Evolutionary conservation across 2,888 invertebrate species (phyloP).

Genomic region (Galerucella nymphaeae): DNA sequence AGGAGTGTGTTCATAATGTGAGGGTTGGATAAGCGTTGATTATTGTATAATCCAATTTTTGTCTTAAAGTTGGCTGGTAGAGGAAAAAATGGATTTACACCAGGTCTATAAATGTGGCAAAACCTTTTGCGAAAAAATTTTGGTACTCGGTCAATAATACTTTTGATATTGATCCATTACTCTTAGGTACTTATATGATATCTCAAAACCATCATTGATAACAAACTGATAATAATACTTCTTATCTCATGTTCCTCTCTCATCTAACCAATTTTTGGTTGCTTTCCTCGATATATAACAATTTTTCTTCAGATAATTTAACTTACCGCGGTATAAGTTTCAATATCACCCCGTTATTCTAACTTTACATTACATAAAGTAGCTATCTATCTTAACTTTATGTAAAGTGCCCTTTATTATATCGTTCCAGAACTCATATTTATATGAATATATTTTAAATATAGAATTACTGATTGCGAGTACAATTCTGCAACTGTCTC

Average conservation of each 20-base stretch:
- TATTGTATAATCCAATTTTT: too few species aligned
- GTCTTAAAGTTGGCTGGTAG: too few species aligned
- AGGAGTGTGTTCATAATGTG: too few species aligned
- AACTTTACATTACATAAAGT: neutral
- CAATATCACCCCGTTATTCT: neutral
- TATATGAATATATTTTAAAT: neutral
- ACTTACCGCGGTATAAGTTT: too few species aligned
- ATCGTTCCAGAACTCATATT: neutral
- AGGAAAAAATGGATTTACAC: too few species aligned
- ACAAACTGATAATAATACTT: neutral
- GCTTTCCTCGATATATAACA: too few species aligned
- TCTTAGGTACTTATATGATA: neutral
- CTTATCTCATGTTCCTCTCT: too few species aligned
- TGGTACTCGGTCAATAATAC: neutral
- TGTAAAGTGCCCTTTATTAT: neutral
- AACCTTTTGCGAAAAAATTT: too few species aligned
- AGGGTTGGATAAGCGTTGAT: too few species aligned
- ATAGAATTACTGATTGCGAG: neutral
- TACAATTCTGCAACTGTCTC: constrained; percentile 17
- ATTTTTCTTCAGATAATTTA: too few species aligned
- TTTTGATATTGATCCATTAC: neutral
- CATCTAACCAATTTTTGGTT: too few species aligned
- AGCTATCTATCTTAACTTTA: neutral
- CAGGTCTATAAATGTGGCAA: too few species aligned
- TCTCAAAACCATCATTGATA: neutral